A percentile compares a stretch with the other conserved stretches of the same genome.
These are phyloP conservation scores for Galleria mellonella DNA, from an alignment of 1,140 invertebrate genomes.

Conservation along the genomic window DNA sequence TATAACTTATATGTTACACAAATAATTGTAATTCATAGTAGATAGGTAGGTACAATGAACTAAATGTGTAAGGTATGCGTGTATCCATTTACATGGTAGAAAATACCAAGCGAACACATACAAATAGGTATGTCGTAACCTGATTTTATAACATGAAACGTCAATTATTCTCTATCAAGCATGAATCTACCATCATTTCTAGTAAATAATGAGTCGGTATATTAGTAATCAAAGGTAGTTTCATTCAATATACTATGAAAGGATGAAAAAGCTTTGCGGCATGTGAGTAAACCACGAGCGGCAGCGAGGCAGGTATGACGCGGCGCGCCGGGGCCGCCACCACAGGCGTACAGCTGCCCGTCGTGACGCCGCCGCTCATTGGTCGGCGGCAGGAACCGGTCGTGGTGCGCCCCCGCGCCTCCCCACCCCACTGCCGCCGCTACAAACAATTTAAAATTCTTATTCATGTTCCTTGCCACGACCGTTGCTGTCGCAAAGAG, in stretches of 20 bases:
- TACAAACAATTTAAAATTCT: conserved; percentile 65
- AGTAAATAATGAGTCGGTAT: conserved; percentile 24
- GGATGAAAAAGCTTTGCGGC: conserved; percentile 33
- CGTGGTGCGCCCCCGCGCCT: conserved; percentile 29
- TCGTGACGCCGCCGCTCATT: conserved; percentile 46
- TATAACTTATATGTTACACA: too few relatives aligned
- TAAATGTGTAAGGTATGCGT: too few relatives aligned
- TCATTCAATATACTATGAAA: conserved; percentile 47
- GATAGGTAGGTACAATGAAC: too few relatives aligned
- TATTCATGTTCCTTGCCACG: conserved; percentile 63
- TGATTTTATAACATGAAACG: too few relatives aligned
- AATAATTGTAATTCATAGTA: too few relatives aligned
- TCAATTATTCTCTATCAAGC: too few relatives aligned
- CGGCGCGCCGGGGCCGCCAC: conserved; percentile 28
- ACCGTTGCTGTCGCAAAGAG: conserved; percentile 56
- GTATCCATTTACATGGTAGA: too few relatives aligned
- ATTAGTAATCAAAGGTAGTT: conserved; percentile 28
- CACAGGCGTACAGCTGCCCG: conserved; percentile 53
- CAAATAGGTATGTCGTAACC: too few relatives aligned
- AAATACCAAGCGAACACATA: too few relatives aligned
- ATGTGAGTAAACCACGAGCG: conserved; percentile 18
- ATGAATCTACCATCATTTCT: too few relatives aligned
- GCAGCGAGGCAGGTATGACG: conserved; percentile 45
- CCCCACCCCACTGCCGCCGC: conserved; percentile 17
- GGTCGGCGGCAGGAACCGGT: conserved; percentile 52